Evolutionary conservation across 1,140 invertebrate genomes (phyloP).

Genomic region (Lepidurus arcticus): DNA sequence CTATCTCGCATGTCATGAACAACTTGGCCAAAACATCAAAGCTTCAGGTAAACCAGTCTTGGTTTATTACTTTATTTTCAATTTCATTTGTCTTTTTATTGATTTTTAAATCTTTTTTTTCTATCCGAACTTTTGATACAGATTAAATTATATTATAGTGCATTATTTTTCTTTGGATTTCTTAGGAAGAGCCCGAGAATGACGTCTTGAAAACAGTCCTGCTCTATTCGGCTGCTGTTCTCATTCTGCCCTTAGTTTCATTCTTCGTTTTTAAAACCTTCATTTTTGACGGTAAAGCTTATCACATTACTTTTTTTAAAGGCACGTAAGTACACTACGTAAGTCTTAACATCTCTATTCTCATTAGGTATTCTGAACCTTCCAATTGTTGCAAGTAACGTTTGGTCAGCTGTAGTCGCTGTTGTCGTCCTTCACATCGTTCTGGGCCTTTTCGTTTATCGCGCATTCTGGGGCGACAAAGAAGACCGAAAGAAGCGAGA

Average conservation of each 20-base stretch:
- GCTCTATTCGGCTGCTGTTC: slow-evolving; percentile 45
- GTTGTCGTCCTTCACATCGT: slow-evolving; percentile 64
- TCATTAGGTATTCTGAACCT: slow-evolving; percentile 50
- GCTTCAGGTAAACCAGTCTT: neutral
- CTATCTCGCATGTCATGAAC: too few relatives aligned
- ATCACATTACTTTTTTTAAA: slow-evolving; percentile 31
- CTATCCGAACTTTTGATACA: neutral
- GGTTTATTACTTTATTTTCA: too few relatives aligned
- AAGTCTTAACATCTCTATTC: slow-evolving; percentile 36
- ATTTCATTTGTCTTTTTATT: neutral
- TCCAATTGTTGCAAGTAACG: slow-evolving; percentile 59
- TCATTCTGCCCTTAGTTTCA: slow-evolving; percentile 44
- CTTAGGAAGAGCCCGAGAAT: slow-evolving; percentile 25
- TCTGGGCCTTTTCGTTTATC: slow-evolving; percentile 67
- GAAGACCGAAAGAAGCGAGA: slow-evolving; percentile 30
- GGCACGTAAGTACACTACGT: too few relatives aligned
- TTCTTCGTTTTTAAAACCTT: slow-evolving; percentile 47
- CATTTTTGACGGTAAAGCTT: slow-evolving; percentile 45
- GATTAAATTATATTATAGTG: too few relatives aligned
- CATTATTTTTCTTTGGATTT: neutral
- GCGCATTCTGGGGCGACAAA: slow-evolving; percentile 53
- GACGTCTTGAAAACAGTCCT: slow-evolving; percentile 39
- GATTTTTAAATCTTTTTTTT: neutral
- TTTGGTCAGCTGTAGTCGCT: slow-evolving; percentile 64
- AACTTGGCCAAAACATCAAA: neutral